phyloP scores from a whole-genome alignment of 1,140 invertebrate species.

The Brevipalpus yothersi region DNA sequence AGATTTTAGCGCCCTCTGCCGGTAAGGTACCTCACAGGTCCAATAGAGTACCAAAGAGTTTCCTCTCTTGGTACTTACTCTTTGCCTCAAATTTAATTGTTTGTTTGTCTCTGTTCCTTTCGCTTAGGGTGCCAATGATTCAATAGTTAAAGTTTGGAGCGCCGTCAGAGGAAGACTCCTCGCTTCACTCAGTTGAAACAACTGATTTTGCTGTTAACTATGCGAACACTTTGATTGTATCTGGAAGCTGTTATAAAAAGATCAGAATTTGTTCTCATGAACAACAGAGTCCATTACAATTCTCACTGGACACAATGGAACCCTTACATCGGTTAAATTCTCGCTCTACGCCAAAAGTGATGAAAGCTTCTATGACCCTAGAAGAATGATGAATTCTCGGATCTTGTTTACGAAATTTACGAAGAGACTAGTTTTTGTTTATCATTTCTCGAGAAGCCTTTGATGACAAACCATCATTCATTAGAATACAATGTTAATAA shows the following conservation, averaged over 20 bases:
- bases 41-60: too few relatives aligned
- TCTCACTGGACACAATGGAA: slow-evolving; percentile 53
- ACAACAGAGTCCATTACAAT: slow-evolving; percentile 51
- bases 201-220: slow-evolving; percentile 80
- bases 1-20: too few relatives aligned
- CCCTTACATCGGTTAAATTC: slow-evolving; percentile 58
- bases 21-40: too few relatives aligned
- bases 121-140: slow-evolving; percentile 71
- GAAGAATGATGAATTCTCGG: too few relatives aligned
- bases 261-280: slow-evolving; percentile 81
- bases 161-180: slow-evolving; percentile 61
- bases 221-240: slow-evolving; percentile 72
- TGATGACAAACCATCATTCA: too few relatives aligned
- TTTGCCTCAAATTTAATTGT: background rate
- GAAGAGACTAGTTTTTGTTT: too few relatives aligned
- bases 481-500: too few relatives aligned
- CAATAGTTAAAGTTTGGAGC: slow-evolving; percentile 88
- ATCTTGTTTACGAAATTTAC: too few relatives aligned
- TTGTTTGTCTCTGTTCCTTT: slow-evolving; percentile 9
- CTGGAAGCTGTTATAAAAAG: slow-evolving; percentile 47
- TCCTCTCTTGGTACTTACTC: too few relatives aligned
- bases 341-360: slow-evolving; percentile 7
- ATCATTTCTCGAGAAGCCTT: too few relatives aligned
- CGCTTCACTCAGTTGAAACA: slow-evolving; percentile 66
- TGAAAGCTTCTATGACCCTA: slow-evolving; percentile 52